A percentile compares a stretch with the other conserved stretches of the same genome.
These are phyloP conservation scores for Chaetophractus vellerosus DNA, from an alignment of 2,797 vertebrate genomes.

Conservation along the genomic window DNA sequence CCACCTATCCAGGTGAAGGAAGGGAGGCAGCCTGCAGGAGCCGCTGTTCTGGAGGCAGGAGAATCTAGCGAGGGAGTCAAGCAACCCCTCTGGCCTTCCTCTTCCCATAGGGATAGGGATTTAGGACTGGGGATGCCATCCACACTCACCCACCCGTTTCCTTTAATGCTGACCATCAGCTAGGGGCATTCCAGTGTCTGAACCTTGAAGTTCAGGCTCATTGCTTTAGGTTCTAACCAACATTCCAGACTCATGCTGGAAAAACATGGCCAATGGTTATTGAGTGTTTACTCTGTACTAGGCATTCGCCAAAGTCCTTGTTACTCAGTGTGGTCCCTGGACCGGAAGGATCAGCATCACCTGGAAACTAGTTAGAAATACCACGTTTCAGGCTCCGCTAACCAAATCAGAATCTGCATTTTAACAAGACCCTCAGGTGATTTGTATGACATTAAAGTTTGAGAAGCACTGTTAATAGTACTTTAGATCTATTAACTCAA, in stretches of 20 bases:
- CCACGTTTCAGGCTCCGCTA: not conserved
- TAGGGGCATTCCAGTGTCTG: not conserved
- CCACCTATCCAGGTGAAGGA: not conserved
- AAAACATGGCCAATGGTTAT: not conserved
- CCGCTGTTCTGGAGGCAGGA: not conserved
- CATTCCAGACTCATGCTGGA: not conserved
- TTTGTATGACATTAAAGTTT: not conserved
- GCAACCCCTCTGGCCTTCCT: not conserved
- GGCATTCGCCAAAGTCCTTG: not conserved
- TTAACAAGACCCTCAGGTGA: not conserved
- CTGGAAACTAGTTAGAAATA: not conserved
- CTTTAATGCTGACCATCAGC: not conserved
- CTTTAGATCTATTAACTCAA: not conserved
- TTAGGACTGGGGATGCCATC: not conserved
- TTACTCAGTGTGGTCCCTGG: not conserved
- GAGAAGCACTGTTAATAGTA: not conserved
- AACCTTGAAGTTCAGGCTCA: not conserved
- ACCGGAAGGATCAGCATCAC: not conserved
- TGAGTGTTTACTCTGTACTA: too few species aligned
- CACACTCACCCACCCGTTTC: not conserved
- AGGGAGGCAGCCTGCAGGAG: not conserved
- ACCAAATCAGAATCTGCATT: not conserved
- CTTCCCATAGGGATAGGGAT: not conserved
- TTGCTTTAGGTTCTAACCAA: not conserved
- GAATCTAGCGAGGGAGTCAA: not conserved